Evolutionary conservation across 2,113 vertebrate species (phyloP).

Genomic region (Potamarius usumacintae): DNA sequence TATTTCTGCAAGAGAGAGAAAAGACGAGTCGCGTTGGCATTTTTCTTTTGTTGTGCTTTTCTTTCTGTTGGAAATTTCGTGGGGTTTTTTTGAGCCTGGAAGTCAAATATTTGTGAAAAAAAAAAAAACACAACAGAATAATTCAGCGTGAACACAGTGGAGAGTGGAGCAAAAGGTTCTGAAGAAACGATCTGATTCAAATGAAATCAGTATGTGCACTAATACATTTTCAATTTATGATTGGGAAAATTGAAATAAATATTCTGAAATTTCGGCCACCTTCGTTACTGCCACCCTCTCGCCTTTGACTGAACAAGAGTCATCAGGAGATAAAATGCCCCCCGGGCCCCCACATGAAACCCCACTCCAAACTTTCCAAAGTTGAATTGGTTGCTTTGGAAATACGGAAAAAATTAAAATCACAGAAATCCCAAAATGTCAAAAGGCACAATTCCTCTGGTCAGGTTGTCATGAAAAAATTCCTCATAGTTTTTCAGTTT

Average conservation of each 20-base stretch:
- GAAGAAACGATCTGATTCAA: background rate
- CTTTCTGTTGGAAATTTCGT: background rate
- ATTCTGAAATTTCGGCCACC: background rate
- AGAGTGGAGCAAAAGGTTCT: background rate
- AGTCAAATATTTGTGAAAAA: background rate
- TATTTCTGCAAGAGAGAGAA: constrained; percentile 20
- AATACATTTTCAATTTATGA: too few relatives aligned
- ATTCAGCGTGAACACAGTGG: background rate
- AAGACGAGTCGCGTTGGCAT: background rate
- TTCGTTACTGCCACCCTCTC: too few relatives aligned
- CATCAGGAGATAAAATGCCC: too few relatives aligned
- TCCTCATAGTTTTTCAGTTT: too few relatives aligned
- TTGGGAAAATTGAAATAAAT: background rate
- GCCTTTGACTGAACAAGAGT: too few relatives aligned
- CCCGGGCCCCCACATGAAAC: too few relatives aligned
- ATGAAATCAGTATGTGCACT: background rate
- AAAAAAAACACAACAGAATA: background rate
- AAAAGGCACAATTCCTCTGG: too few relatives aligned
- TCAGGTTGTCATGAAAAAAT: too few relatives aligned
- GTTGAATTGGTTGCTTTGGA: too few relatives aligned
- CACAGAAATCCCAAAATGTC: too few relatives aligned
- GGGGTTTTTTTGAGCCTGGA: background rate
- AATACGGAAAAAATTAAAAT: too few relatives aligned
- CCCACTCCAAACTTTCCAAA: too few relatives aligned
- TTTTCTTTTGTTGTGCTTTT: background rate